Conservation (phyloP, 2,113 vertebrate species). For the Sceloporus tristichus region DNA sequence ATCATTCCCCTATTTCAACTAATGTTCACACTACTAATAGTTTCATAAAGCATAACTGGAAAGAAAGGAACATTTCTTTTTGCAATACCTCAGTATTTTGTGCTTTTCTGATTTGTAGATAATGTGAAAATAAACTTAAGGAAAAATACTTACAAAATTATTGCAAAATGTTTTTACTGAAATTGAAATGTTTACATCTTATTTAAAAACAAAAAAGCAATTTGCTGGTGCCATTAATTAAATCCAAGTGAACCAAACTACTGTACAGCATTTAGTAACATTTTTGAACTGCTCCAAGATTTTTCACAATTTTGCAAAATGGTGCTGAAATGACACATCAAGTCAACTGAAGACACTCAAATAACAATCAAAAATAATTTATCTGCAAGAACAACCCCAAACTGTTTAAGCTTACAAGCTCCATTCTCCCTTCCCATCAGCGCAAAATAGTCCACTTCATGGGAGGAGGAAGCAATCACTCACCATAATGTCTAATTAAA, state of each 20-base stretch:
- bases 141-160: slow-evolving; percentile 77
- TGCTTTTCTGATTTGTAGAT: neutral
- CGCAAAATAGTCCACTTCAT: slow-evolving; percentile 55
- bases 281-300: slow-evolving; percentile 62
- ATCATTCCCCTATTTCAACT: neutral
- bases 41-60: neutral
- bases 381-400: slow-evolving; percentile 70
- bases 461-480: slow-evolving; percentile 25
- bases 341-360: slow-evolving; percentile 72
- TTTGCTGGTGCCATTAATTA: slow-evolving; percentile 82
- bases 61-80: neutral
- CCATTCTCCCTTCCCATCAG: slow-evolving; percentile 60
- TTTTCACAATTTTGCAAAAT: slow-evolving; percentile 68
- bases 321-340: slow-evolving; percentile 71
- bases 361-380: slow-evolving; percentile 68
- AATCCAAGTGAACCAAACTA: slow-evolving; percentile 73
- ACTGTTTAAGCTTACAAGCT: slow-evolving; percentile 33
- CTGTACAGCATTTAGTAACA: slow-evolving; percentile 64
- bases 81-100: neutral
- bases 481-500: neutral
- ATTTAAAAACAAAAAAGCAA: slow-evolving; percentile 79
- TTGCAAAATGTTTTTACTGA: slow-evolving; percentile 79
- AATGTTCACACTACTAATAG: neutral
- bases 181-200: slow-evolving; percentile 83
- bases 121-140: slow-evolving; percentile 26